Percentiles rank a stretch among this genome's conserved stretches.
phyloP scores from a whole-genome alignment of 1,140 invertebrate species.

The Zeugodacus cucurbitae region DNA sequence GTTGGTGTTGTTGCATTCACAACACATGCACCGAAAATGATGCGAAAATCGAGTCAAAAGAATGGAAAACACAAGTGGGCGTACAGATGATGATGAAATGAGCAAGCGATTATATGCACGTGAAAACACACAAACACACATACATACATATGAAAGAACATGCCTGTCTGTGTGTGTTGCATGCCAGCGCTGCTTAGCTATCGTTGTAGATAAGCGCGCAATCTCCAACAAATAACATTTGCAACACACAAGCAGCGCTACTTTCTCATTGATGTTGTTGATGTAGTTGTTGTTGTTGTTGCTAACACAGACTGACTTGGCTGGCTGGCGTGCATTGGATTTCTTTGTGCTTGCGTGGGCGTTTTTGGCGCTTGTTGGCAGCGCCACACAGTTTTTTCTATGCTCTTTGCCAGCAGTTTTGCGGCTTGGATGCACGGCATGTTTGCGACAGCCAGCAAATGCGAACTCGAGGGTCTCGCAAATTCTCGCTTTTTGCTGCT shows the following conservation, averaged over 20 bases:
- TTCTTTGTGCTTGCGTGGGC: background rate
- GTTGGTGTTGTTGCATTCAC: background rate
- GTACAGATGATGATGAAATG: background rate
- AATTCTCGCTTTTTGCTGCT: background rate
- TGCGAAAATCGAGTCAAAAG: slow-evolving; percentile 21
- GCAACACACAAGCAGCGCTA: background rate
- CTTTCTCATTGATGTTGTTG: background rate
- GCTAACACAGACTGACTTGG: background rate
- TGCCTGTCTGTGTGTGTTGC: background rate
- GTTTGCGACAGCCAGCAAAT: background rate
- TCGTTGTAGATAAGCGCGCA: background rate
- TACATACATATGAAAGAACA: background rate
- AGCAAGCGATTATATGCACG: background rate
- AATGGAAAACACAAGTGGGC: background rate
- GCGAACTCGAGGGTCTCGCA: background rate
- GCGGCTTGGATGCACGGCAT: background rate
- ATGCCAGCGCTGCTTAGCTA: background rate
- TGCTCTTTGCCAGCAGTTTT: background rate
- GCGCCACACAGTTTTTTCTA: background rate
- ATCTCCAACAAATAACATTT: background rate
- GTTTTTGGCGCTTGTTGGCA: slow-evolving; percentile 1
- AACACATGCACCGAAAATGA: background rate
- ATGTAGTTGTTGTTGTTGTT: background rate
- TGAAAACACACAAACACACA: background rate
- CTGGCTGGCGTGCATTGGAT: background rate